Evolutionary conservation across 2,888 invertebrate genomes (phyloP).

Genomic region (Frankliniella intonsa): DNA sequence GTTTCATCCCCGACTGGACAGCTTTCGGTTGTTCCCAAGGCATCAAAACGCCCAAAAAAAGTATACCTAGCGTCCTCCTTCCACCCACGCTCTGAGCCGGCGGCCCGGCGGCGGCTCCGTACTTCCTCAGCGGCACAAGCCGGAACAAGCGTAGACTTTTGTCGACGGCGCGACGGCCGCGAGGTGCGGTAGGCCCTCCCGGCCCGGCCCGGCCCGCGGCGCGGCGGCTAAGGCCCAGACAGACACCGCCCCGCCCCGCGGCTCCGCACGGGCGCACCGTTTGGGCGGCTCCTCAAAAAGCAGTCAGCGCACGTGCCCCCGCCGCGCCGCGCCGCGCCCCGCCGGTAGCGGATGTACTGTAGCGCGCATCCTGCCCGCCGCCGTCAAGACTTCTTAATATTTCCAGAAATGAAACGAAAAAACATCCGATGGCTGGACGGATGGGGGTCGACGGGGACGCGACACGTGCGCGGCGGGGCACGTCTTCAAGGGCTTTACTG

Average conservation of each 20-base stretch:
- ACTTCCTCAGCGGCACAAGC: no score
- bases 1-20: no score
- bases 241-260: background rate
- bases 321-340: background rate
- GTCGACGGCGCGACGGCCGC: background rate
- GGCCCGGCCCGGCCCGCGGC: background rate
- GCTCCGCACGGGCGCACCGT: background rate
- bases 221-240: background rate
- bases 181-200: background rate
- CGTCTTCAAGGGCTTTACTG: background rate
- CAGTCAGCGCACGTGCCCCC: background rate
- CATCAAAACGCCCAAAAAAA: no score
- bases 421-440: slow-evolving; percentile 11
- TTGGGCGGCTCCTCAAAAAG: background rate
- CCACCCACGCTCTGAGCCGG: no score
- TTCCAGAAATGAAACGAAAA: slow-evolving; percentile 22
- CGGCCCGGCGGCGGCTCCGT: no score
- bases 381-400: slow-evolving; percentile 13
- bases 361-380: background rate
- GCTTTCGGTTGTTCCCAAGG: no score
- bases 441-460: background rate
- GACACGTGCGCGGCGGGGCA: background rate
- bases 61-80: no score
- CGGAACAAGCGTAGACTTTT: background rate
- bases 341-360: slow-evolving; percentile 6